Percentiles rank a stretch among this genome's conserved stretches.
Evolutionary conservation across 2,113 vertebrate genomes (phyloP).

Genomic region (Microcebus griseorufus): DNA sequence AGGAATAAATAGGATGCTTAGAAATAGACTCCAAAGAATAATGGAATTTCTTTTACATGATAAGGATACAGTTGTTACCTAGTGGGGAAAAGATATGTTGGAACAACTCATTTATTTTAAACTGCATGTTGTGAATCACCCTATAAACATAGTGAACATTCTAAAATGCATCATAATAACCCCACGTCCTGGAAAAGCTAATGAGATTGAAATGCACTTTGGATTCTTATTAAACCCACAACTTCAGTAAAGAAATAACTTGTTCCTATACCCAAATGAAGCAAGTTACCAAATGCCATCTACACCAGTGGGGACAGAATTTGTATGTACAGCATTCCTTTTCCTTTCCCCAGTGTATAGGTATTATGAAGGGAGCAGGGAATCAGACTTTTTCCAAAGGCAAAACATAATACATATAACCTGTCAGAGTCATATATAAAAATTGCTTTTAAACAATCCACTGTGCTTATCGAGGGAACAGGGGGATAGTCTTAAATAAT

Average conservation of each 20-base stretch:
- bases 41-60: not conserved
- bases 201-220: not conserved
- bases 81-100: not conserved
- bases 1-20: not conserved
- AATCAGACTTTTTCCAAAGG: not conserved
- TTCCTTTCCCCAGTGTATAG: not conserved
- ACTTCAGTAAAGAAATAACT: not conserved
- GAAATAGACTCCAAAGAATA: not conserved
- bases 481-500: not conserved
- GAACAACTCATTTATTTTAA: not conserved
- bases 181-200: not conserved
- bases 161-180: not conserved
- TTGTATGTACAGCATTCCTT: not conserved
- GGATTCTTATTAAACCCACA: not conserved
- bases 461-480: not conserved
- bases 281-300: not conserved
- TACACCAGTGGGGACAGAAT: not conserved
- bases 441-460: not conserved
- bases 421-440: not conserved
- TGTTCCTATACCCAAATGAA: not conserved
- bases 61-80: not conserved
- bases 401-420: not conserved
- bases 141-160: not conserved
- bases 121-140: not conserved
- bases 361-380: not conserved